A percentile compares a stretch with the other conserved stretches of the same genome.
Evolutionary conservation across 2,888 invertebrate species (phyloP).

Genomic region (Eubasilissa splendida): DNA sequence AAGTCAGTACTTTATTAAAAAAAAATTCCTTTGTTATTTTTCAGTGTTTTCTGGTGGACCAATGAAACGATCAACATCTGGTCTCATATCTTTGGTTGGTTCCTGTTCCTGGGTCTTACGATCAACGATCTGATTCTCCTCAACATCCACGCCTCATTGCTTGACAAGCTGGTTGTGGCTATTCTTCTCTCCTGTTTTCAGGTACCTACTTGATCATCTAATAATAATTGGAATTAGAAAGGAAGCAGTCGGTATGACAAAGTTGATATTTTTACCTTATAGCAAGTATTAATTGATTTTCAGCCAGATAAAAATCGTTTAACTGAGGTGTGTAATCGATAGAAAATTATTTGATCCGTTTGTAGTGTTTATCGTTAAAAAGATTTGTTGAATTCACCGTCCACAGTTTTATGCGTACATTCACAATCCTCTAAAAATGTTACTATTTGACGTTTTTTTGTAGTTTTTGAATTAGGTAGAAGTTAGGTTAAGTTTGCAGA

Average conservation of each 20-base stretch:
- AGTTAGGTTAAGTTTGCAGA: no score
- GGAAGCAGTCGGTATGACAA: background rate
- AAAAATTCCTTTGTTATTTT: slow-evolving; percentile 61
- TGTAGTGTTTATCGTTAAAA: no score
- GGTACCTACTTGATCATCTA: slow-evolving; percentile 70
- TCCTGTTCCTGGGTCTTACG: slow-evolving; percentile 87
- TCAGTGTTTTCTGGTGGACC: slow-evolving; percentile 95
- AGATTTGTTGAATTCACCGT: no score
- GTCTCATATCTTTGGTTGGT: slow-evolving; percentile 93
- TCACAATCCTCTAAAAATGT: no score
- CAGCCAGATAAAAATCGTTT: no score
- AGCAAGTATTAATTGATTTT: no score
- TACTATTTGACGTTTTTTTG: no score
- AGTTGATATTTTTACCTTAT: no score
- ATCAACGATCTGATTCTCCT: slow-evolving; percentile 87
- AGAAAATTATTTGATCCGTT: no score
- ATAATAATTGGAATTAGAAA: background rate
- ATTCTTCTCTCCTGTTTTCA: slow-evolving; percentile 89
- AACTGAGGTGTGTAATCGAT: no score
- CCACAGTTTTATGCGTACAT: no score
- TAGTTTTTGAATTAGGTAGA: no score
- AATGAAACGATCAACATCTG: slow-evolving; percentile 98
- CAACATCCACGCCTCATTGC: slow-evolving; percentile 82
- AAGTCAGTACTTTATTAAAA: background rate
- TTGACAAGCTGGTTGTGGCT: slow-evolving; percentile 90